phyloP scores from a whole-genome alignment of 2,888 invertebrate genomes.

The Synanthedon myopaeformis region DNA sequence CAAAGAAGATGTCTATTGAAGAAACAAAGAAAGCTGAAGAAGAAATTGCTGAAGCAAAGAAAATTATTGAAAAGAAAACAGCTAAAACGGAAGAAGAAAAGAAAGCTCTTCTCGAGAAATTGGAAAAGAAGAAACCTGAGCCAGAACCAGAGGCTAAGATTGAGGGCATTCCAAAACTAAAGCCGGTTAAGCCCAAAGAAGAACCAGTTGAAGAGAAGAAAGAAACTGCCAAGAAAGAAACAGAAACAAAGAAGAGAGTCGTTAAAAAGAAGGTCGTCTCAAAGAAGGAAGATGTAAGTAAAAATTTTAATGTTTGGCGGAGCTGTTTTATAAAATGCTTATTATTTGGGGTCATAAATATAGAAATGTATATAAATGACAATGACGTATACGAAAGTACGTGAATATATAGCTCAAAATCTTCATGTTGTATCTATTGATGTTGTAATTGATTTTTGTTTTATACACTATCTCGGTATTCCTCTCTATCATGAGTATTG shows the following conservation, averaged over 20 bases:
- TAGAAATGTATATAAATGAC: not conserved
- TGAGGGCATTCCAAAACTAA: constrained; percentile 73
- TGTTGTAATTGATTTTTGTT: no score
- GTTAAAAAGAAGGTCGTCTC: constrained; percentile 61
- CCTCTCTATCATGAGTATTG: no score
- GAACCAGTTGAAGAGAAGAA: constrained; percentile 58
- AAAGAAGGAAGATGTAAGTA: constrained; percentile 64
- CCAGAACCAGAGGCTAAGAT: constrained; percentile 67
- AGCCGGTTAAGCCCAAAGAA: constrained; percentile 64
- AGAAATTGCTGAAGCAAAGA: constrained; percentile 62
- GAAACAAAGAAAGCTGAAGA: constrained; percentile 40
- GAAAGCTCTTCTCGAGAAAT: constrained; percentile 59
- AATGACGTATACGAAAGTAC: no score
- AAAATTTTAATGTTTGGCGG: not conserved
- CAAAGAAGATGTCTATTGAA: constrained; percentile 30
- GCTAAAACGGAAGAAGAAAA: constrained; percentile 64
- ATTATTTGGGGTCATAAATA: not conserved
- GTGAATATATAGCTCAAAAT: no score
- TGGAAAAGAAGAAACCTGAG: constrained; percentile 60
- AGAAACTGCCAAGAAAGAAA: constrained; percentile 56
- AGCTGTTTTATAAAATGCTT: not conserved
- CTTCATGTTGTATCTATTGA: no score
- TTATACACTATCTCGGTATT: no score
- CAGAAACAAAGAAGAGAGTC: constrained; percentile 45
- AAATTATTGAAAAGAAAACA: constrained; percentile 54